These are phyloP conservation scores for Catharus ustulatus DNA, from an alignment of 2,797 vertebrate genomes.

Conservation along the genomic window DNA sequence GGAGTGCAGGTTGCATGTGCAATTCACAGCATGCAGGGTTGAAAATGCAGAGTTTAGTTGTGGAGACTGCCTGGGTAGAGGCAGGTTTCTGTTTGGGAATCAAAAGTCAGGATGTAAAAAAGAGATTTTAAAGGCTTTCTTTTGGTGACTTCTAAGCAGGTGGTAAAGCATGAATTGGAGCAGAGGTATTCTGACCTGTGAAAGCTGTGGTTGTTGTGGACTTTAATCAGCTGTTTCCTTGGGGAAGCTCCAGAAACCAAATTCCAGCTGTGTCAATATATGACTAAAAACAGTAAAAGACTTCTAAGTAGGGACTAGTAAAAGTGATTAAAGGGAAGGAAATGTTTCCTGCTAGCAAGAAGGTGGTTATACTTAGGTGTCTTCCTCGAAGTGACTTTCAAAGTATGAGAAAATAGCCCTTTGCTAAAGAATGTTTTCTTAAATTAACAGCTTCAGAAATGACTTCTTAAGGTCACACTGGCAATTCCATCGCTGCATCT, in stretches of 20 bases:
- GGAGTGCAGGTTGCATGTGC: not conserved
- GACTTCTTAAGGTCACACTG: not conserved
- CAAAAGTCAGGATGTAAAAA: not conserved
- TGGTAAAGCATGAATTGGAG: not conserved
- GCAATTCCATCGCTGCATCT: not conserved
- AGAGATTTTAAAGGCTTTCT: not conserved
- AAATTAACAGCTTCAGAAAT: not conserved
- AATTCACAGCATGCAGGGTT: not conserved
- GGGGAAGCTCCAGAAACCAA: not conserved
- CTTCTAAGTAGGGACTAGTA: not conserved
- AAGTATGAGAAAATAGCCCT: not conserved
- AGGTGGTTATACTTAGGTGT: not conserved
- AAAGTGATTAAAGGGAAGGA: not conserved
- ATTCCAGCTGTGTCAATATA: slow-evolving; percentile 12
- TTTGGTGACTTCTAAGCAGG: not conserved
- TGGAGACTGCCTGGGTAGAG: not conserved
- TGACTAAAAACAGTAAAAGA: not conserved
- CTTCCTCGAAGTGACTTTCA: not conserved
- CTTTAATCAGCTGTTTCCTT: not conserved
- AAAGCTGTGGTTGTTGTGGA: not conserved
- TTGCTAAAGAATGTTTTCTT: not conserved
- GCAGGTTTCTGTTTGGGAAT: not conserved
- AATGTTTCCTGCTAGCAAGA: not conserved
- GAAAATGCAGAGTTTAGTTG: not conserved
- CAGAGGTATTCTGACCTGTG: not conserved